phyloP scores from a whole-genome alignment of 64 coral and sea anemone species.

The Orbicella faveolata region DNA sequence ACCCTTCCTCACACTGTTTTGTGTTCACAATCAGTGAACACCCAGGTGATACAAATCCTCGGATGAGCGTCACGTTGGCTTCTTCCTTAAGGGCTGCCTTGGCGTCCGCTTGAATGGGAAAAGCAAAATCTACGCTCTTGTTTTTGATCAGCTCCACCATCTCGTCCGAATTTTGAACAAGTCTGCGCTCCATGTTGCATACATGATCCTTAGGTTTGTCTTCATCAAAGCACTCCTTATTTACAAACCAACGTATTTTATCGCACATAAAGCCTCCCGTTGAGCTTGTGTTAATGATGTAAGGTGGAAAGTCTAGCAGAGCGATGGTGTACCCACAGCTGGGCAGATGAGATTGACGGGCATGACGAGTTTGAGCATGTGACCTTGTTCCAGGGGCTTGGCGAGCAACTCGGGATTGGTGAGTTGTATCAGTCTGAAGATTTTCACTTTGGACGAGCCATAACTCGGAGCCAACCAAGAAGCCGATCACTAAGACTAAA shows the following conservation, averaged over 20 bases:
- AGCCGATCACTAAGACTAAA: neutral
- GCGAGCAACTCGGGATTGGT: neutral
- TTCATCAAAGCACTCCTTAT: neutral
- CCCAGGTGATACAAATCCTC: slow-evolving; percentile 6
- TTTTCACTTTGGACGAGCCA: neutral
- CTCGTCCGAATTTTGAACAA: slow-evolving; percentile 3
- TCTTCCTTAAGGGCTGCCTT: neutral
- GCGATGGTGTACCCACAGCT: neutral
- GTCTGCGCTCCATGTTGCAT: neutral
- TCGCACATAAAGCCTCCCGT: neutral
- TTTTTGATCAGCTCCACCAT: neutral
- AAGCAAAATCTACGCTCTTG: slow-evolving; percentile 20
- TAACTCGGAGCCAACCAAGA: neutral
- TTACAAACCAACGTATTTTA: neutral
- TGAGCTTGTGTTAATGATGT: slow-evolving; percentile 7
- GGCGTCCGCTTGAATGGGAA: neutral
- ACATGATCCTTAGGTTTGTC: neutral
- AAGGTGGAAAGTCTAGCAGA: slow-evolving; percentile 23
- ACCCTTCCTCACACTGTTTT: slow-evolving; percentile 23
- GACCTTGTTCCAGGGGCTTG: neutral
- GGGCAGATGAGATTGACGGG: neutral
- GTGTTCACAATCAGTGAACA: slow-evolving; percentile 32
- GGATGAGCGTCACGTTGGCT: neutral
- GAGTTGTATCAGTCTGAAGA: neutral
- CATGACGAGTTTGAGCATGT: neutral